A percentile compares a stretch with the other conserved stretches of the same genome.
Conservation (phyloP, 1,140 invertebrate species). For the Orussus abietinus region DNA sequence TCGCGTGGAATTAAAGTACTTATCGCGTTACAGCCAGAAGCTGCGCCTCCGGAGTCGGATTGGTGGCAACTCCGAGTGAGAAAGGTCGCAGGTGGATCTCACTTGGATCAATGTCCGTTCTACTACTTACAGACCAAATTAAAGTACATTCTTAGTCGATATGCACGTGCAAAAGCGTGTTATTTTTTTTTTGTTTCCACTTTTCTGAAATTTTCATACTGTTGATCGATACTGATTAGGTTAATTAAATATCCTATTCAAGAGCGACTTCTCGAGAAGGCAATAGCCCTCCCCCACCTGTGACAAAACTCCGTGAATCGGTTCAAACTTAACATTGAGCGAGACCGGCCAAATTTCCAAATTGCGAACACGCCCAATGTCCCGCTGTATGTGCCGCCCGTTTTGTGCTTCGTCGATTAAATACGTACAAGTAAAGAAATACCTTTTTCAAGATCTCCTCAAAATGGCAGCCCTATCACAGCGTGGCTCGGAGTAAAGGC, state of each 20-base stretch:
- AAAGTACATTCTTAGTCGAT: conserved; percentile 24
- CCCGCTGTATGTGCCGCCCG: too few species aligned
- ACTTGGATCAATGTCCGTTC: too few species aligned
- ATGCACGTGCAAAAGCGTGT: conserved; percentile 37
- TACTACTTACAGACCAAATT: too few species aligned
- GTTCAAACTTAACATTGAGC: too few species aligned
- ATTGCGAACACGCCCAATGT: conserved; percentile 20
- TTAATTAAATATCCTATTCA: conserved; percentile 38
- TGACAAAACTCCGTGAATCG: too few species aligned
- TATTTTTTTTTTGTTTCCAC: conserved; percentile 16
- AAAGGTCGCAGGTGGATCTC: too few species aligned
- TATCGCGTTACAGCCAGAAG: too few species aligned
- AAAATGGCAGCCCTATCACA: conserved; percentile 44
- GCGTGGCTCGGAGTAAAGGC: conserved; percentile 45
- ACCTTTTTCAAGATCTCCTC: conserved; percentile 26
- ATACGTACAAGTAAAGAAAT: conserved; percentile 39
- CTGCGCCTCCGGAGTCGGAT: too few species aligned
- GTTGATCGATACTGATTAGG: conserved; percentile 51
- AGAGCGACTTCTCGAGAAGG: too few species aligned
- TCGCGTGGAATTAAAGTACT: conserved; percentile 35
- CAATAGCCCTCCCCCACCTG: too few species aligned
- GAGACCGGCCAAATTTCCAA: conserved; percentile 32
- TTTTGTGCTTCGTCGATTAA: conserved; percentile 47
- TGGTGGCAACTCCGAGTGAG: too few species aligned
- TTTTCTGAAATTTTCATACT: conserved; percentile 34